A percentile compares a stretch with the other conserved stretches of the same genome.
These are phyloP conservation scores for Peromyscus attwateri DNA, from an alignment of 2,797 vertebrate genomes.

Conservation along the genomic window DNA sequence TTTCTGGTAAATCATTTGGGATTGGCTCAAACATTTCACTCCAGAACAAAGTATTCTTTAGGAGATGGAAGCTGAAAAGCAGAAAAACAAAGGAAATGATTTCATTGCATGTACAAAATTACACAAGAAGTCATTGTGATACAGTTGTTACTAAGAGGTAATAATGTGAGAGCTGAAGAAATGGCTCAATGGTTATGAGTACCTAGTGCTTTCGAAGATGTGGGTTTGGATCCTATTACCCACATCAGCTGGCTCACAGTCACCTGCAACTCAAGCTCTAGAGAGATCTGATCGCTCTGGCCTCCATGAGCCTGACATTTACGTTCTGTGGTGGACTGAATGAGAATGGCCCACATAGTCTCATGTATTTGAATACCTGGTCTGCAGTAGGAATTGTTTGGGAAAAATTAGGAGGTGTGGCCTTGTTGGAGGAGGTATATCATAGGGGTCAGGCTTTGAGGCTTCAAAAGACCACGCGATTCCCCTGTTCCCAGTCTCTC, in stretches of 20 bases:
- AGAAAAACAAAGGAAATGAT: neutral
- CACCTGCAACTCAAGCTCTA: neutral
- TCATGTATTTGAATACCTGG: neutral
- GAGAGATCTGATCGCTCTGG: neutral
- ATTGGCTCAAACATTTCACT: neutral
- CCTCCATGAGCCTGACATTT: neutral
- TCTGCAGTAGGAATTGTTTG: neutral
- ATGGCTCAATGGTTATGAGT: neutral
- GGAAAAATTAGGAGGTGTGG: neutral
- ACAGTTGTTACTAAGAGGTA: neutral
- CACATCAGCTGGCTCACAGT: neutral
- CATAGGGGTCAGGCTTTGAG: neutral
- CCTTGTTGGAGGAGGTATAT: neutral
- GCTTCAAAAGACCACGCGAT: neutral
- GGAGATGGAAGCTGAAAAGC: neutral
- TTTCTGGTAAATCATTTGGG: slow-evolving; percentile 51
- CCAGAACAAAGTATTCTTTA: neutral
- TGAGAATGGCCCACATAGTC: neutral
- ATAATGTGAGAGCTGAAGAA: neutral
- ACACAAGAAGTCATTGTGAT: neutral
- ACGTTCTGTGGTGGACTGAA: neutral
- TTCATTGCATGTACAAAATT: neutral
- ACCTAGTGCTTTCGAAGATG: neutral
- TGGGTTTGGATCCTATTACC: neutral
- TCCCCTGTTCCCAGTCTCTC: neutral